Conservation (phyloP, 2,113 vertebrate species). For the Phalacrocorax pelagicus region DNA sequence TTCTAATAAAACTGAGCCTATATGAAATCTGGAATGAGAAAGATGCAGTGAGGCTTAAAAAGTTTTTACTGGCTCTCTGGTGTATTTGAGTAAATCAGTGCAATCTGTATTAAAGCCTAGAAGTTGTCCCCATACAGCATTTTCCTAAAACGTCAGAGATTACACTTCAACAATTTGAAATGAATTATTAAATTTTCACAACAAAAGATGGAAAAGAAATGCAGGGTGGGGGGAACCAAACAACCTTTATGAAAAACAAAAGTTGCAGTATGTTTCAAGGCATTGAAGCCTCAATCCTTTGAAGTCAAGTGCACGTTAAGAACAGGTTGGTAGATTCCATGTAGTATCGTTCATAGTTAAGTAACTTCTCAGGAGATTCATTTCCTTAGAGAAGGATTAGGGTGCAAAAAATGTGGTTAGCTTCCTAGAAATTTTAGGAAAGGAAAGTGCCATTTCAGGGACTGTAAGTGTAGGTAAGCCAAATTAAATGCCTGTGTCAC, state of each 20-base stretch:
- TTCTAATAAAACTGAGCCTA: neutral
- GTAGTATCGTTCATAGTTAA: neutral
- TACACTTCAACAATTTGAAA: neutral
- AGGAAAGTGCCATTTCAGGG: neutral
- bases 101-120: neutral
- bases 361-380: neutral
- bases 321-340: neutral
- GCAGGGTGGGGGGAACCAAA: neutral
- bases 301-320: accelerated
- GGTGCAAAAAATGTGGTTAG: neutral
- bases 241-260: neutral
- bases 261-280: neutral
- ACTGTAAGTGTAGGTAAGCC: neutral
- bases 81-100: neutral
- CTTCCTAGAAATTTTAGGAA: neutral
- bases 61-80: neutral
- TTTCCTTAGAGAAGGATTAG: neutral
- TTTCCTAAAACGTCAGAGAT: neutral
- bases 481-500: neutral
- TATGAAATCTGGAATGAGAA: neutral
- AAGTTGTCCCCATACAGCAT: neutral
- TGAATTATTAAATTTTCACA: neutral
- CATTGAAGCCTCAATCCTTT: neutral
- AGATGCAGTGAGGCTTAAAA: neutral
- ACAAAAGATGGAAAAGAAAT: neutral